phyloP scores from a whole-genome alignment of 2,113 vertebrate species.

The Megaceryle torquata region DNA sequence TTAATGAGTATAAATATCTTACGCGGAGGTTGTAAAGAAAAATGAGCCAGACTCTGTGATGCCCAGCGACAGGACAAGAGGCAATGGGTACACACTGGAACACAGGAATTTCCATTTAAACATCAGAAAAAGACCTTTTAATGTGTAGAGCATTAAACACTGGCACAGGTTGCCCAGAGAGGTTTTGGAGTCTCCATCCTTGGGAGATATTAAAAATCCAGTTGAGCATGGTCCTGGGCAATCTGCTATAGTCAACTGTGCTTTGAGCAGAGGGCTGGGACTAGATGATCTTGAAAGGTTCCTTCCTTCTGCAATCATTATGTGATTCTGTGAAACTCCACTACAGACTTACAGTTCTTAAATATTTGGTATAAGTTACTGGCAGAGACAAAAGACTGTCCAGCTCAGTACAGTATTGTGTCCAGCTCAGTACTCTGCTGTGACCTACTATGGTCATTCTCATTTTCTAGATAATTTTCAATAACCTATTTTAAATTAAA shows the following conservation, averaged over 20 bases:
- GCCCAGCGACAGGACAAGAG: neutral
- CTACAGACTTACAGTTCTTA: neutral
- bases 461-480: neutral
- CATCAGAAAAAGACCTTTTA: neutral
- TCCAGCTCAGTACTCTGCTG: neutral
- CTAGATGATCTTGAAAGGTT: neutral
- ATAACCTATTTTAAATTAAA: neutral
- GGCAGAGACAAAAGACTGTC: neutral
- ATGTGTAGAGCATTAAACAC: neutral
- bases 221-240: neutral
- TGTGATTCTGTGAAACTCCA: neutral
- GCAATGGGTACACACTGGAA: neutral
- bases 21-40: neutral
- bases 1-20: neutral
- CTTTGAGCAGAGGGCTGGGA: neutral
- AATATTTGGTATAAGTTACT: neutral
- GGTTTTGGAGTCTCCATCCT: neutral
- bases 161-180: neutral
- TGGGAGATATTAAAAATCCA: neutral
- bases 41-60: no score
- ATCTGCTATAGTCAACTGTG: fast-evolving
- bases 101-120: neutral
- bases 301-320: neutral
- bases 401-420: neutral
- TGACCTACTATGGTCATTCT: neutral